Conservation (phyloP, 2,888 invertebrate genomes). For the Ferdinandea cuprea region DNA sequence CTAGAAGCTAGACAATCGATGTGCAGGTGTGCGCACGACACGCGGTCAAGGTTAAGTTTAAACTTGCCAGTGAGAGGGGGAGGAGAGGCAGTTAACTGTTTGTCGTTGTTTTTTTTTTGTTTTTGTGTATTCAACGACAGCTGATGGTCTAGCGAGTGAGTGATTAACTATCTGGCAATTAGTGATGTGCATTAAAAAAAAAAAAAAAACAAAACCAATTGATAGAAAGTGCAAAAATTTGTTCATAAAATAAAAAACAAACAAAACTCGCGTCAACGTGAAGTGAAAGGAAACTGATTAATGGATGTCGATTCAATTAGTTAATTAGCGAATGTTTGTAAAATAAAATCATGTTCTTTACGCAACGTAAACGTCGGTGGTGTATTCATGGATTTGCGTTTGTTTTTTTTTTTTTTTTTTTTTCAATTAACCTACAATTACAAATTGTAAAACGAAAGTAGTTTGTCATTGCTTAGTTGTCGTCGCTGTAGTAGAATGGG, state of each 20-base stretch:
- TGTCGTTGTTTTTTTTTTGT: constrained; percentile 2
- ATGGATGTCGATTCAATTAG: constrained; percentile 21
- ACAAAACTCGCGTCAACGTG: constrained; percentile 17
- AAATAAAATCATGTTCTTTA: constrained; percentile 29
- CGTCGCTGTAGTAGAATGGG: not conserved
- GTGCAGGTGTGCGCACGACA: constrained; percentile 1
- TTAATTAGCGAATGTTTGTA: not conserved
- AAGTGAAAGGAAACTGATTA: constrained; percentile 67
- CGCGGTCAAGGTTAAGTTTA: constrained; percentile 64
- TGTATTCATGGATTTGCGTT: constrained; percentile 30
- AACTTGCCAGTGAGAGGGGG: not conserved
- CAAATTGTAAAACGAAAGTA: constrained; percentile 48
- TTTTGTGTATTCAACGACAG: constrained; percentile 26
- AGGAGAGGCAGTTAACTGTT: not conserved
- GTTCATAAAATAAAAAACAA: not conserved
- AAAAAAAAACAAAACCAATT: too few relatives aligned
- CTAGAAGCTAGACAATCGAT: constrained; percentile 27
- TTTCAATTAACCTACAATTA: constrained; percentile 1
- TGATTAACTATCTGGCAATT: constrained; percentile 7
- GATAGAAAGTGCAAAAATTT: constrained; percentile 23
- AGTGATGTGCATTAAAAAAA: constrained; percentile 5
- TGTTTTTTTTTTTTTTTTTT: not conserved
- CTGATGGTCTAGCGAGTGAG: constrained; percentile 17
- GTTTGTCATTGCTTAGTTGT: constrained; percentile 28
- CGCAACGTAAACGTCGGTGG: constrained; percentile 20